These are phyloP conservation scores for Masticophis lateralis DNA, from an alignment of 2,797 vertebrate genomes.

Conservation along the genomic window DNA sequence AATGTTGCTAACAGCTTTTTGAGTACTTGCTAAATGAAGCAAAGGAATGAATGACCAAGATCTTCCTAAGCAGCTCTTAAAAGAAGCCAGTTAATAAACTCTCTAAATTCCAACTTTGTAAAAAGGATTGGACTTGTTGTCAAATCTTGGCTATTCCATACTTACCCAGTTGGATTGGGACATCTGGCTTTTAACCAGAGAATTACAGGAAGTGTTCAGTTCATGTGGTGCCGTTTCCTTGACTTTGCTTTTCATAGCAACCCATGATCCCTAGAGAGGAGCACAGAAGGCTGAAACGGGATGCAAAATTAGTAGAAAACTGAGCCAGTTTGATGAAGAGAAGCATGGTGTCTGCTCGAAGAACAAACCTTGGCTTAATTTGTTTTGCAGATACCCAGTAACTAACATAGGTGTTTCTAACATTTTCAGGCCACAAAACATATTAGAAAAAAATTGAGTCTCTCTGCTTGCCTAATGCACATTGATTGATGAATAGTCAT, in stretches of 20 bases:
- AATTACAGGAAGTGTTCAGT: not conserved
- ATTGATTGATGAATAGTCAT: no score
- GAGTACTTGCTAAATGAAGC: not conserved
- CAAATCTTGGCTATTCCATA: not conserved
- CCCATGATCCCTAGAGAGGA: not conserved
- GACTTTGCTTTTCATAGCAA: not conserved
- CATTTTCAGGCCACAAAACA: not conserved
- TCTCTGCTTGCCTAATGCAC: not conserved
- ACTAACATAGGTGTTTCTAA: not conserved
- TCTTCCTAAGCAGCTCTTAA: not conserved
- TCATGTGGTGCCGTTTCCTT: not conserved
- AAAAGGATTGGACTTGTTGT: not conserved
- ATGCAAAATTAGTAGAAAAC: not conserved
- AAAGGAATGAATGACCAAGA: not conserved
- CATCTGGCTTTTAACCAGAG: not conserved
- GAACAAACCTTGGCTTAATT: not conserved
- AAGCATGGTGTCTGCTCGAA: not conserved
- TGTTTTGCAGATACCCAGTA: not conserved
- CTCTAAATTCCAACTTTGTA: not conserved
- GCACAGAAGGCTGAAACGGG: not conserved
- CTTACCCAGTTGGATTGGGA: not conserved
- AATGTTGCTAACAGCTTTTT: not conserved
- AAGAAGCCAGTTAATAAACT: not conserved
- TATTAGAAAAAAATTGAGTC: not conserved
- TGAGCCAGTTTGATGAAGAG: not conserved